A percentile compares a stretch with the other conserved stretches of the same genome.
These are phyloP conservation scores for Acrocephalus kingi DNA, from an alignment of 2,113 vertebrate genomes.

Conservation along the genomic window DNA sequence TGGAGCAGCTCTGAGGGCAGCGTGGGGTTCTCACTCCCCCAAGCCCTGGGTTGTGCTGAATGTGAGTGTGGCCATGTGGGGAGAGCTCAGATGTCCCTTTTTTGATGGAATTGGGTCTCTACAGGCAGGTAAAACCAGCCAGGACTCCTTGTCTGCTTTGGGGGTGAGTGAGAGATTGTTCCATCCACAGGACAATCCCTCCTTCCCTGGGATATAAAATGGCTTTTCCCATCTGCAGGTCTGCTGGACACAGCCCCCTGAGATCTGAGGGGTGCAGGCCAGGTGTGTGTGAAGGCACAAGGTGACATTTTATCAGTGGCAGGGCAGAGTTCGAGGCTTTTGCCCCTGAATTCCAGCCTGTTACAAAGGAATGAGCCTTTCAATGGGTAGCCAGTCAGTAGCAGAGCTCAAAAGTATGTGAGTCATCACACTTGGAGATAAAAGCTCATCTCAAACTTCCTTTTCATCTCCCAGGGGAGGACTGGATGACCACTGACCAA, in stretches of 20 bases:
- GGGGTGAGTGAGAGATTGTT: background rate
- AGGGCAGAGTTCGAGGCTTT: background rate
- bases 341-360: rapidly evolving
- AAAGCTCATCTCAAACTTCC: background rate
- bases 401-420: background rate
- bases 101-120: background rate
- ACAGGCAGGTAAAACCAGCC: background rate
- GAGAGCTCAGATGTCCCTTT: background rate
- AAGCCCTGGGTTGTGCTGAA: background rate
- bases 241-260: background rate
- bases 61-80: rapidly evolving
- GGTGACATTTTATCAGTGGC: background rate
- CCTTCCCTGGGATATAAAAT: background rate
- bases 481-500: background rate
- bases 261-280: background rate
- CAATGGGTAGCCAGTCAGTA: background rate
- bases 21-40: rapidly evolving
- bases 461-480: background rate
- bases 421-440: background rate
- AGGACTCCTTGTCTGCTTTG: background rate
- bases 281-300: background rate
- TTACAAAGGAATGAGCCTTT: background rate
- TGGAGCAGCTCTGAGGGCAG: background rate
- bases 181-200: background rate
- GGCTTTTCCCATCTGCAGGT: background rate